phyloP scores from a whole-genome alignment of 2,888 invertebrate genomes.

The Limenitis camilla region DNA sequence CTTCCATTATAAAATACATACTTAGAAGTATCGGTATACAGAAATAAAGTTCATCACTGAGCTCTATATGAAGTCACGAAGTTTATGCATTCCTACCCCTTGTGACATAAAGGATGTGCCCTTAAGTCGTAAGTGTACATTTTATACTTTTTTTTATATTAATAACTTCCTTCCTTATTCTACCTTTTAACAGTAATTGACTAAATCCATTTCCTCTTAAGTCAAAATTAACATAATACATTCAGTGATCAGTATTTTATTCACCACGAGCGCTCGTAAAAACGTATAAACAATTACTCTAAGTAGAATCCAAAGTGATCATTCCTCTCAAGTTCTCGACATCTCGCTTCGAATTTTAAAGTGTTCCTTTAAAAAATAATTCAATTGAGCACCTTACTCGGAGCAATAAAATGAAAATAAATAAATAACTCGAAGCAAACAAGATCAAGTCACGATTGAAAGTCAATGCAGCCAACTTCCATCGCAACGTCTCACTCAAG shows the following conservation, averaged over 20 bases:
- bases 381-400: conserved; percentile 16
- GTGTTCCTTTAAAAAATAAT: conserved; percentile 18
- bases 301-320: conserved; percentile 11
- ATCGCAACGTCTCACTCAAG: conserved; percentile 50
- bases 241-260: neutral
- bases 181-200: neutral
- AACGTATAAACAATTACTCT: neutral
- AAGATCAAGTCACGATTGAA: conserved; percentile 40
- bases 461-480: conserved; percentile 40
- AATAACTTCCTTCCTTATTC: neutral
- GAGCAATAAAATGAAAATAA: conserved; percentile 28
- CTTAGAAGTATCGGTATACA: no score
- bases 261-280: neutral
- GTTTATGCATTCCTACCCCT: no score
- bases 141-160: no score
- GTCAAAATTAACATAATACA: neutral
- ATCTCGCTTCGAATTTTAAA: conserved; percentile 15
- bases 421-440: conserved; percentile 28
- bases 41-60: no score
- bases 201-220: neutral
- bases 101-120: no score
- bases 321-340: conserved; percentile 13
- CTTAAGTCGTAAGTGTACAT: no score
- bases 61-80: no score
- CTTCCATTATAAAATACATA: no score